Evolutionary conservation across 2,888 invertebrate species (phyloP).

Genomic region (Caenorhabditis doughertyi): DNA sequence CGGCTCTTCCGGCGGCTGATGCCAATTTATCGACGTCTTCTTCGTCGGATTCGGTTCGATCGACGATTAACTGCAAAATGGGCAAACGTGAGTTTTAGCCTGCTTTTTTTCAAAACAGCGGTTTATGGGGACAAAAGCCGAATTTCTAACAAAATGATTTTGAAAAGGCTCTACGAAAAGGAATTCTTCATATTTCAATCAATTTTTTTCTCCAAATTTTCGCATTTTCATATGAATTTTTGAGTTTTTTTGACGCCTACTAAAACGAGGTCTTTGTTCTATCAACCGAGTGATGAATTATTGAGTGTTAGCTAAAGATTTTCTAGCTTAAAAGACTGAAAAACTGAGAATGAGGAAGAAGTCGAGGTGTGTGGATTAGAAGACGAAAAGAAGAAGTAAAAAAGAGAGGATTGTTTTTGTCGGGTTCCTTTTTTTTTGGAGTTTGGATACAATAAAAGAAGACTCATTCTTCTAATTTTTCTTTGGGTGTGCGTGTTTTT

Average conservation of each 20-base stretch:
- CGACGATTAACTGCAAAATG: conserved; percentile 71
- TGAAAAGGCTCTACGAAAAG: no score
- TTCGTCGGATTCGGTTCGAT: conserved; percentile 70
- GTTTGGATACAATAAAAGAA: conserved; percentile 22
- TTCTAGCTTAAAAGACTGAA: conserved; percentile 16
- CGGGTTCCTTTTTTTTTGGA: background rate
- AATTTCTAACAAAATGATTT: no score
- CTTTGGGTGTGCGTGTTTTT: no score
- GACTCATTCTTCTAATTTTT: no score
- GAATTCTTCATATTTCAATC: no score
- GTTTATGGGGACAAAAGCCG: background rate
- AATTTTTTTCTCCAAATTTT: no score
- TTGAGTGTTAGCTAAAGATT: no score
- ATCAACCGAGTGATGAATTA: conserved; percentile 14
- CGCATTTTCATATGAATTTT: conserved; percentile 33
- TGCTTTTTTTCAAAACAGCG: no score
- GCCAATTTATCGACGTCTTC: conserved; percentile 67
- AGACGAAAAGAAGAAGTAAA: background rate
- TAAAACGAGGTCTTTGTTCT: background rate
- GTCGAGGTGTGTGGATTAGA: conserved; percentile 22
- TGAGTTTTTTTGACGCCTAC: background rate
- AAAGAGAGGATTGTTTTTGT: conserved; percentile 1
- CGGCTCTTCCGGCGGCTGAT: conserved; percentile 1
- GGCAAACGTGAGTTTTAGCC: no score
- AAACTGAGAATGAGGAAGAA: background rate